phyloP scores from a whole-genome alignment of 2,797 vertebrate genomes.

The Crenichthys baileyi region DNA sequence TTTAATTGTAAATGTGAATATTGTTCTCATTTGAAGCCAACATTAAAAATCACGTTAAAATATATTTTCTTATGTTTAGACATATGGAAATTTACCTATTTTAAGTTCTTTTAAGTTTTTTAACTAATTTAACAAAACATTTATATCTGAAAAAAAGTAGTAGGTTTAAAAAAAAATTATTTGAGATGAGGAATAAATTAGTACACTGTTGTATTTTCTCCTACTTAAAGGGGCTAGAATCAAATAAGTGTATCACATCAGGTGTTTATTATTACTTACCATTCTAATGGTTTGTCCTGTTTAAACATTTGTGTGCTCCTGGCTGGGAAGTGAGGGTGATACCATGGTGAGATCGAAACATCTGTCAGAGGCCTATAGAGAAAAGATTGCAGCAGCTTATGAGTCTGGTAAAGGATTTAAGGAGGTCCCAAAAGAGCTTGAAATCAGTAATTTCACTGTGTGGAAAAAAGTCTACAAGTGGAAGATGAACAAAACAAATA shows the following conservation, averaged over 20 bases:
- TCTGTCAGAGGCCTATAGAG: background rate
- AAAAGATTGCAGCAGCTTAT: background rate
- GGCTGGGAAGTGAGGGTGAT: too few relatives aligned
- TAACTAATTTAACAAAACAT: background rate
- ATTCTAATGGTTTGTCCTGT: too few relatives aligned
- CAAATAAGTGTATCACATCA: background rate
- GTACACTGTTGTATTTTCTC: too few relatives aligned
- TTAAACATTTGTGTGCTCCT: too few relatives aligned
- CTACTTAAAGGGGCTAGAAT: background rate
- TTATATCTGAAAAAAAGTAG: background rate
- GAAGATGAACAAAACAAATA: background rate
- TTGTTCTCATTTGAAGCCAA: background rate
- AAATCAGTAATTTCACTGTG: background rate
- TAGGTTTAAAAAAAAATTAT: background rate
- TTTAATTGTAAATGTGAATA: conserved; percentile 3
- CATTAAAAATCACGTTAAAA: background rate
- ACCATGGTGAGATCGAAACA: background rate
- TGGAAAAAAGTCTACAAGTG: background rate
- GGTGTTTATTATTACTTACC: background rate
- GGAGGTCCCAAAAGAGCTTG: background rate
- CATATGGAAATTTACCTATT: background rate
- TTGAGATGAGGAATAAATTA: background rate
- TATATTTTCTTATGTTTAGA: too few relatives aligned
- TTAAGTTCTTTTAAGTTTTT: too few relatives aligned
- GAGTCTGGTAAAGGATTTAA: background rate